Base-by-base conservation (phyloP, 2,113 vertebrate genomes). In the Forbesichthys papilliferus region DNA sequence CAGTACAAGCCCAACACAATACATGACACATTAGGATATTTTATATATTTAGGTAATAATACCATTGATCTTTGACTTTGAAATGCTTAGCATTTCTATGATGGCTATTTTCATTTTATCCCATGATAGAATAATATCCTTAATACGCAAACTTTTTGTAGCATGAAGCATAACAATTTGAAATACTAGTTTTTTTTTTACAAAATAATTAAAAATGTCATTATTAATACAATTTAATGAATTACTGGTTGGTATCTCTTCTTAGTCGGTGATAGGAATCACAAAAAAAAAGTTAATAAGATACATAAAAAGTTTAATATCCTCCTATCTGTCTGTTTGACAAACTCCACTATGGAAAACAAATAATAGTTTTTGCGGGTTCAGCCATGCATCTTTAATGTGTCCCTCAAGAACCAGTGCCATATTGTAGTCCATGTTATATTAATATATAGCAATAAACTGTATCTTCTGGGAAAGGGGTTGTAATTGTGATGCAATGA, bases 401-500 rank as follows among this genome's bases (percentile, higher is more conserved):
- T 79, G 54, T 52, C 14, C 61, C 64, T 67, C 59, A 47, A 72
- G 20, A 60, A 64, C 14, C 8, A 6, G 33, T 66, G 55, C 59
- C 56, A 61, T 64, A 3, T 7, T 68, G 33, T 74, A 10, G n/a
- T 57, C 13, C 58, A 10, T 53, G 14, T 54, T 47, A 61, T 59
- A 59, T 60, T 59, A 68, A 56, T 74, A 70, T 58, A 66, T 33
- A 66, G 46, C 11, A 70, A 70, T 13, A 49, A 49, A 33, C 54
- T 36, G 65, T 54, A 13, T 68, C 36, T 69, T 56, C n/a, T 71
- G 56, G 60, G 59, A 20, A 16, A 47, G 8, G 13, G 70, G 62
- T n/a, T 59, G 52, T 60, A 49, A 48, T 58, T 75, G 74, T 72
- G 48, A 59, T 20, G 68, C 59, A 68, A 56, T 78, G 54, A 54